These are phyloP conservation scores for Patiria pectinifera DNA, from an alignment of 53 echinoderm and acorn worm genomes.

Conservation along the genomic window DNA sequence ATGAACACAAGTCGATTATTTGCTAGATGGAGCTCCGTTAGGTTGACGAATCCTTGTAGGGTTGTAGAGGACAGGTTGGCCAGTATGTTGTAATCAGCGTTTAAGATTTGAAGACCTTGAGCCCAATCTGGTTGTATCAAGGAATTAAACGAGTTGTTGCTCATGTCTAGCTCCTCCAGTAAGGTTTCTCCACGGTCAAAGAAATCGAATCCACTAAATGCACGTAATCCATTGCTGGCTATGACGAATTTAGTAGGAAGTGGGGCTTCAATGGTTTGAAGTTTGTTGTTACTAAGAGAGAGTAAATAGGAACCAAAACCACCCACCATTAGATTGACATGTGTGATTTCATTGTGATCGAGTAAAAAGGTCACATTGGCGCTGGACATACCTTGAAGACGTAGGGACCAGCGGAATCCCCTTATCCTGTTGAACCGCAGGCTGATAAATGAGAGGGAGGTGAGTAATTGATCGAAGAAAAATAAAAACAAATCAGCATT, in stretches of 20 bases:
- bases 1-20: conserved; percentile 46
- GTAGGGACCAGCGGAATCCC: neutral
- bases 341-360: conserved; percentile 2
- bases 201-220: neutral
- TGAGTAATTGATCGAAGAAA: neutral
- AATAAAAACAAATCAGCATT: neutral
- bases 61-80: conserved; percentile 42
- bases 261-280: neutral
- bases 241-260: neutral
- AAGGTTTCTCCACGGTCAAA: neutral
- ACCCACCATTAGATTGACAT: rapidly evolving
- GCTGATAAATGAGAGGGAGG: neutral
- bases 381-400: neutral
- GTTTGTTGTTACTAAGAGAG: conserved; percentile 2
- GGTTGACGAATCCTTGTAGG: conserved; percentile 29
- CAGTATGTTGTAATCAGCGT: conserved; percentile 31
- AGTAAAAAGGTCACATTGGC: neutral
- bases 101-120: conserved; percentile 16
- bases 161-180: neutral
- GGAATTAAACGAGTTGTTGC: conserved; percentile 35
- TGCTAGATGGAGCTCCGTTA: conserved; percentile 37
- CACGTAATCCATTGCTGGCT: neutral
- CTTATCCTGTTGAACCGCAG: conserved; percentile 10
- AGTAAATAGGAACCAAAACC: neutral
- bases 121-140: conserved; percentile 48